Evolutionary conservation across 2,797 vertebrate genomes (phyloP), one percentile per base, ranked within the genome.

Genomic region (Enteromius thamalakanensis): DNA sequence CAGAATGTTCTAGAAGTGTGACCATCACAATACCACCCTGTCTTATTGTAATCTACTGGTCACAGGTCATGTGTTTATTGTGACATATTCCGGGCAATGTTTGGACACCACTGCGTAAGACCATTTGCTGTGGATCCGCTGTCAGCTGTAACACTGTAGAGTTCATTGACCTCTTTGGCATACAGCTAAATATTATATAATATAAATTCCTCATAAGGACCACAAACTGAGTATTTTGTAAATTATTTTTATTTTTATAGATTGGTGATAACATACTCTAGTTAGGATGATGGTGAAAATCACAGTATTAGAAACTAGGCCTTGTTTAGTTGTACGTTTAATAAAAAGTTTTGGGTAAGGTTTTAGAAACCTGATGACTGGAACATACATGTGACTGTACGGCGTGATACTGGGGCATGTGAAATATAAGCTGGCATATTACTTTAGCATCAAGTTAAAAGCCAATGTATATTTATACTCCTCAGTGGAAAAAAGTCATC

Each of bases 21-120:
- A 47, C 58, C 37, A 21, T 62, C 0, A 10, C 23, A 45, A 1
- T 64, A 11, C 23, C 53, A 76, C 37, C 65, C 2, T 69, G 34
- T 64, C 55, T 68, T 83, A 45, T 79, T 81, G 84, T 91, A 67
- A 88, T 87, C 62, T 81, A 91, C 89, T 87, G 60, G 83, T 86
- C 69, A 81, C 84, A 83, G 62, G 90, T 94, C 93, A 90, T 87
- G 86, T 86, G 91, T 83, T 79, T 71, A 60, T 75, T 51, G 72
- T 88, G 84, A 64, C 77, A 88, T 76, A 90, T 89, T 87, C 85
- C 87, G 89, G 89, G 75, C 76, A 75, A 45, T 81, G 85, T 82
- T 85, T 34, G 1, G 71, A 76, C 82, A 65, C 53, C 29, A 69
- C 58, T 81, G 37, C 81, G 88, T 91, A 90, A 23, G 49, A 58